Percentiles rank a stretch among this genome's conserved stretches.
Evolutionary conservation across 1,140 invertebrate species (phyloP).

Genomic region (Scylla paramamosain): DNA sequence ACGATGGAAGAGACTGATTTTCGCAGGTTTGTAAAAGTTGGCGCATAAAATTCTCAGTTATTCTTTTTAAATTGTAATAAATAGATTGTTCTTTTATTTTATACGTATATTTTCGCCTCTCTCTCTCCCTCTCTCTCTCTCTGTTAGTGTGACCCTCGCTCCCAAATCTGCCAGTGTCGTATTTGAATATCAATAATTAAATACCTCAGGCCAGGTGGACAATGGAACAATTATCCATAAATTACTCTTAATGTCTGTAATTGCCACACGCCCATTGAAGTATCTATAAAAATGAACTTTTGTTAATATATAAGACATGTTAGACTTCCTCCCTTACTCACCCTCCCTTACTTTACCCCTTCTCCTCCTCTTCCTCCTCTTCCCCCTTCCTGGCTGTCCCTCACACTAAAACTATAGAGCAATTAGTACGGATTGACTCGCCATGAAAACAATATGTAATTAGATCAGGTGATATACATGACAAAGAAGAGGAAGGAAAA

Average conservation of each 20-base stretch:
- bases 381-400: not conserved
- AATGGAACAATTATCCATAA: constrained; percentile 49
- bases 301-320: not conserved
- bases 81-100: too few species aligned
- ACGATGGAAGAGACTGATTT: too few species aligned
- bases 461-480: constrained; percentile 25
- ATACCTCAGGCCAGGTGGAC: not conserved
- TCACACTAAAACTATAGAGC: constrained; percentile 33
- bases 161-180: not conserved
- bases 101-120: too few species aligned
- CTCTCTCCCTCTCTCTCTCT: too few species aligned
- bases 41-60: too few species aligned
- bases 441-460: constrained; percentile 56
- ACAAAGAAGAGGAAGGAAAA: constrained; percentile 45
- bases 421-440: constrained; percentile 48
- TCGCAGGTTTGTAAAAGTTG: too few species aligned
- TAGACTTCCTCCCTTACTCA: not conserved
- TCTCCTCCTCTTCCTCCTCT: not conserved
- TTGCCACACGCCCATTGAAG: not conserved
- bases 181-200: constrained; percentile 18
- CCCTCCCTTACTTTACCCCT: not conserved
- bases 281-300: not conserved
- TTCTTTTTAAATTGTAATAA: too few species aligned
- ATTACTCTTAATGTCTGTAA: constrained; percentile 35
- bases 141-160: not conserved